phyloP scores from a whole-genome alignment of 2,888 invertebrate genomes.

The Neuroscelio doddi region DNA sequence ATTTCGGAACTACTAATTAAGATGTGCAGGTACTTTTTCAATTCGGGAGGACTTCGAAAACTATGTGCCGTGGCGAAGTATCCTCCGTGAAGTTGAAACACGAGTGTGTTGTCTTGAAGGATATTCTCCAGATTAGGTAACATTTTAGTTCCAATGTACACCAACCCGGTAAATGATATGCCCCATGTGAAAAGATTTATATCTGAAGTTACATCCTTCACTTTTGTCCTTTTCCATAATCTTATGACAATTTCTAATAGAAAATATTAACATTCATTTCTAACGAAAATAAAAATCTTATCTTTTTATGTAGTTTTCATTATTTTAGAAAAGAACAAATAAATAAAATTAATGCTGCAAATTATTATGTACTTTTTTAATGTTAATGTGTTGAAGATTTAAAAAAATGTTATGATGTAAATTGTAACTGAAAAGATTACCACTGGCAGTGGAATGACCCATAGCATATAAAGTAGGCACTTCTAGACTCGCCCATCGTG shows the following conservation, averaged over 20 bases:
- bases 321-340: no score
- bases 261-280: no score
- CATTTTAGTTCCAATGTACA: conserved; percentile 82
- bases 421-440: conserved; percentile 60
- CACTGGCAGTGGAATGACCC: conserved; percentile 68
- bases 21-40: conserved; percentile 65
- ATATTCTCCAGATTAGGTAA: conserved; percentile 79
- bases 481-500: conserved; percentile 88
- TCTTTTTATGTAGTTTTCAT: not conserved
- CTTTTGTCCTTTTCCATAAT: conserved; percentile 62
- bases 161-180: conserved; percentile 87
- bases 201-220: conserved; percentile 72
- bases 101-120: conserved; percentile 81
- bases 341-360: no score
- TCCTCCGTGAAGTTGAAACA: conserved; percentile 91
- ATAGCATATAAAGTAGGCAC: conserved; percentile 76
- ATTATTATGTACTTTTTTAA: no score
- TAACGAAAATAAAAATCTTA: not conserved
- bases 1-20: conserved; percentile 73
- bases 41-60: conserved; percentile 64
- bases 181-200: conserved; percentile 85
- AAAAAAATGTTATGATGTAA: no score
- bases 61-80: conserved; percentile 80
- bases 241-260: conserved; percentile 65
- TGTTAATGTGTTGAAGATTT: not conserved